Percentiles rank a stretch among this genome's conserved stretches.
These are phyloP conservation scores for Drosophila macrothrix DNA, from an alignment of 2,888 invertebrate species.

Conservation along the genomic window DNA sequence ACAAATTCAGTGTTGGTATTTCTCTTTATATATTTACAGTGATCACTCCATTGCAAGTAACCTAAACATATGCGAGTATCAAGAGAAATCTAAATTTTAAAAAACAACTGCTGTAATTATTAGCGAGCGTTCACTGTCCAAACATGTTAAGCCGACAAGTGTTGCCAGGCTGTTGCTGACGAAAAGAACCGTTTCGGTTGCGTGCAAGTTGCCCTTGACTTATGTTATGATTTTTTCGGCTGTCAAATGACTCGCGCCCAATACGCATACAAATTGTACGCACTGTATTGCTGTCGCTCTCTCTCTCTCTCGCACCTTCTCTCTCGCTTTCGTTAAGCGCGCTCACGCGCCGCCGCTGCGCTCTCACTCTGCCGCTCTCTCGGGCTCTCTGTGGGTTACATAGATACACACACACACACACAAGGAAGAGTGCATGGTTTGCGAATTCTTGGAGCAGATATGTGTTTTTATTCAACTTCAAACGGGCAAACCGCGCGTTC, in stretches of 20 bases:
- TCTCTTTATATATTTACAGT: neutral
- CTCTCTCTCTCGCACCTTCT: neutral
- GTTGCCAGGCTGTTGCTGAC: constrained; percentile 34
- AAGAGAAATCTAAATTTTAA: no score
- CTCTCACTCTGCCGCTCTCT: constrained; percentile 54
- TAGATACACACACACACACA: constrained; percentile 59
- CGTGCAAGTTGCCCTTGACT: constrained; percentile 29
- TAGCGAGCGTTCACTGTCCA: neutral
- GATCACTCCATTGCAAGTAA: neutral
- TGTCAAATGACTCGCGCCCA: constrained; percentile 11
- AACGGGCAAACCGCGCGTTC: constrained; percentile 78
- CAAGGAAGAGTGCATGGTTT: constrained; percentile 50
- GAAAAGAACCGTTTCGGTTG: constrained; percentile 8
- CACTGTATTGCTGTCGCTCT: constrained; percentile 38
- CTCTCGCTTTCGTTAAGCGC: constrained; percentile 4
- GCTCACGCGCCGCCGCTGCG: constrained; percentile 17
- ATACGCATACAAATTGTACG: constrained; percentile 48
- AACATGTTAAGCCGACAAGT: constrained; percentile 19
- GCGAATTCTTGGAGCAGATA: constrained; percentile 63
- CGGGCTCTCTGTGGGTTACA: constrained; percentile 32
- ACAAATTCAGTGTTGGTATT: neutral
- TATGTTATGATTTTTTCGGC: constrained; percentile 34
- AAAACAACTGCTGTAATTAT: neutral
- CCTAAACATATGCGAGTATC: neutral
- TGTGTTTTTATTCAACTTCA: constrained; percentile 74